A percentile compares a stretch with the other conserved stretches of the same genome.
These are phyloP conservation scores for Microtus pennsylvanicus DNA, from an alignment of 2,113 vertebrate genomes.

Conservation along the genomic window DNA sequence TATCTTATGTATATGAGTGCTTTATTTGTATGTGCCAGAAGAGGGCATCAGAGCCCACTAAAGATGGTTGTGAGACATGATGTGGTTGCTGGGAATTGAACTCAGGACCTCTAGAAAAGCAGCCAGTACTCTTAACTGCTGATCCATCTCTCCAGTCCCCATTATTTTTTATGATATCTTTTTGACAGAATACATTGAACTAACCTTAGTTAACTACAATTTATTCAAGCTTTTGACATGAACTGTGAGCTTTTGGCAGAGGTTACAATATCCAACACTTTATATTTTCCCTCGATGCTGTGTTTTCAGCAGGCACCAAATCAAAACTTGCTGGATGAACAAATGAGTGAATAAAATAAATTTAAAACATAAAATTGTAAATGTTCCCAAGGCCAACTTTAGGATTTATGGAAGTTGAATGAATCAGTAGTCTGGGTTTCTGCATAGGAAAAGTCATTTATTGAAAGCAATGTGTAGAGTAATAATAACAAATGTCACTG, in stretches of 20 bases:
- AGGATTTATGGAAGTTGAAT: background rate
- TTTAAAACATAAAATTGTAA: background rate
- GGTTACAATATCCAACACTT: background rate
- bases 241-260: background rate
- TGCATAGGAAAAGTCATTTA: background rate
- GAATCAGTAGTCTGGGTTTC: background rate
- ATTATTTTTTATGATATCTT: background rate
- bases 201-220: background rate
- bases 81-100: no score
- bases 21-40: no score
- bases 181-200: background rate
- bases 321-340: constrained; percentile 10
- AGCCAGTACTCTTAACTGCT: no score
- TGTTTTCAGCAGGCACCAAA: constrained; percentile 27
- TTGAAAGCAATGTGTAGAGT: background rate
- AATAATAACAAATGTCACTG: background rate
- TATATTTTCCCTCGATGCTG: background rate
- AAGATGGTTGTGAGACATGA: no score
- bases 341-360: background rate
- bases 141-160: no score
- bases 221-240: background rate
- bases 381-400: background rate
- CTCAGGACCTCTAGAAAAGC: no score
- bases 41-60: no score
- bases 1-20: no score